These are phyloP conservation scores for Cosmorhoe ocellata DNA, from an alignment of 2,888 invertebrate genomes.

Conservation along the genomic window DNA sequence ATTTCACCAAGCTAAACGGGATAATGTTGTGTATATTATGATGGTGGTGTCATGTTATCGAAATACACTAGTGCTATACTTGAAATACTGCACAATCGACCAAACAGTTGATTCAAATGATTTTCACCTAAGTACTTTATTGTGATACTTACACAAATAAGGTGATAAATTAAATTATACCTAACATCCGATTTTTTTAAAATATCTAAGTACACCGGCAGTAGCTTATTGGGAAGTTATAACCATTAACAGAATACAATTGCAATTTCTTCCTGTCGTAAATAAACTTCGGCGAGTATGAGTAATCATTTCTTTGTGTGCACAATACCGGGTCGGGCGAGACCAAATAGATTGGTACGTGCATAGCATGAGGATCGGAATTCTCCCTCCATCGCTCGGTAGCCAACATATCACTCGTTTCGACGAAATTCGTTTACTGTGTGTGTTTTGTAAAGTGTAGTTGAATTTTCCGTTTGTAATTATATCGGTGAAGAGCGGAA, in stretches of 20 bases:
- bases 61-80: no score
- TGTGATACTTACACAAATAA: no score
- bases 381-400: conserved; percentile 22
- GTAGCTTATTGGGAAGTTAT: conserved; percentile 70
- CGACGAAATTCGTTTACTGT: conserved; percentile 64
- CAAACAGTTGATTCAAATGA: no score
- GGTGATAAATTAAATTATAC: not conserved
- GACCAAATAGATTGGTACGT: conserved; percentile 78
- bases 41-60: no score
- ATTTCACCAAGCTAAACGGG: no score
- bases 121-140: no score
- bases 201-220: conserved; percentile 37
- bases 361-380: conserved; percentile 51
- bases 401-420: conserved; percentile 37
- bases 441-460: conserved; percentile 63
- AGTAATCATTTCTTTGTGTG: conserved; percentile 78
- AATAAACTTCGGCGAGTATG: conserved; percentile 74
- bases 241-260: conserved; percentile 77
- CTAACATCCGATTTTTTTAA: conserved; percentile 10
- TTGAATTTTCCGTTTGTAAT: conserved; percentile 79
- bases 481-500: conserved; percentile 72
- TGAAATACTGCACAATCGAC: no score
- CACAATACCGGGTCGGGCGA: conserved; percentile 69
- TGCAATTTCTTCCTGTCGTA: conserved; percentile 81
- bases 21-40: no score